These are phyloP conservation scores for Augochlora pura DNA, from an alignment of 1,140 invertebrate species.

Conservation along the genomic window DNA sequence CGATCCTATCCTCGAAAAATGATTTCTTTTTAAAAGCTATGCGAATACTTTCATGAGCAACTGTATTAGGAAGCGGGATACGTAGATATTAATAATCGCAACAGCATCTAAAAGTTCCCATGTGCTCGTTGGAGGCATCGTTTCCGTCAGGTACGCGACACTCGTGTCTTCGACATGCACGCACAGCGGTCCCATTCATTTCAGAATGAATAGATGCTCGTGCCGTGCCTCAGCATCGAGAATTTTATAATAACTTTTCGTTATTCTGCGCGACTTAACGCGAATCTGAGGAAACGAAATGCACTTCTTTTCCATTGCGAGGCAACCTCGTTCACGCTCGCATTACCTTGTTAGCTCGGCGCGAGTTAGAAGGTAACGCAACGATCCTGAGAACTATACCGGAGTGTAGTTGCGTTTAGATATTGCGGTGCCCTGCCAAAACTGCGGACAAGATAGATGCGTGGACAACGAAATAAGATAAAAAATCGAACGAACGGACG, in stretches of 20 bases:
- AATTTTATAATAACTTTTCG: constrained; percentile 33
- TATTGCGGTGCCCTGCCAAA: not conserved
- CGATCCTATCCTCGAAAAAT: too few relatives aligned
- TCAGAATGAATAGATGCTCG: not conserved
- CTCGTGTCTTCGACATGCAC: constrained; percentile 13
- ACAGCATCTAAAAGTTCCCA: too few relatives aligned
- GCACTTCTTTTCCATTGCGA: not conserved
- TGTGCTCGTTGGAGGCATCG: not conserved
- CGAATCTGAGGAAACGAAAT: constrained; percentile 12
- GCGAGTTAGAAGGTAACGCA: not conserved
- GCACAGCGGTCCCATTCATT: constrained; percentile 34
- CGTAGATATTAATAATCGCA: too few relatives aligned
- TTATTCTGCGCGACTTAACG: constrained; percentile 24
- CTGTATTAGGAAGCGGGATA: too few relatives aligned
- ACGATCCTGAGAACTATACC: not conserved
- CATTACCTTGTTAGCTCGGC: constrained; percentile 1
- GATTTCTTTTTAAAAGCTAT: too few relatives aligned
- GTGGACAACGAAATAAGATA: not conserved
- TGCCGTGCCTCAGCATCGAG: not conserved
- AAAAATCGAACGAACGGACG: too few relatives aligned
- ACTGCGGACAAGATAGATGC: not conserved
- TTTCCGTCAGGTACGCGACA: constrained; percentile 30
- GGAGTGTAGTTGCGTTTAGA: too few relatives aligned
- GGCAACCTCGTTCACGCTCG: not conserved
- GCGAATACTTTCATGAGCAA: too few relatives aligned